These are phyloP conservation scores for Zaprionus gabonicus DNA, from an alignment of 1,140 invertebrate species.

Conservation along the genomic window DNA sequence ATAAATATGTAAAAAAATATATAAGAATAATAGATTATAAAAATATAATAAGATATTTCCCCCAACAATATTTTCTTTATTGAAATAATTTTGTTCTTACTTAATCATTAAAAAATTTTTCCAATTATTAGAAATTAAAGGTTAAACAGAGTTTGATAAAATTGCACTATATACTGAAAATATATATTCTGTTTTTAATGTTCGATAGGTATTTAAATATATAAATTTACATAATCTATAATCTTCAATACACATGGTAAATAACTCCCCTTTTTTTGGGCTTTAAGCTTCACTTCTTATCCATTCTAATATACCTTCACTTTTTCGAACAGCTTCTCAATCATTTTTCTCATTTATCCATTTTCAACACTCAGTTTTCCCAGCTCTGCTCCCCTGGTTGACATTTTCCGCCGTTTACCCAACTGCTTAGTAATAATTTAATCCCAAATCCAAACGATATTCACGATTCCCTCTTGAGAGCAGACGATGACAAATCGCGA, in stretches of 20 bases:
- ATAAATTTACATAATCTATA: too few relatives aligned
- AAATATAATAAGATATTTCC: too few relatives aligned
- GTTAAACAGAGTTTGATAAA: too few relatives aligned
- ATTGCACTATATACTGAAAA: too few relatives aligned
- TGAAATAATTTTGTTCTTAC: background rate
- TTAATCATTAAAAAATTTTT: background rate
- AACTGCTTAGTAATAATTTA: background rate
- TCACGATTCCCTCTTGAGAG: background rate
- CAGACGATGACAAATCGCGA: slow-evolving; percentile 41
- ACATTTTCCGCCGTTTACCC: slow-evolving; percentile 17
- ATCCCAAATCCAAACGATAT: background rate
- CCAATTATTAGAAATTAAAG: background rate
- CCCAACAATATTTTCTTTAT: too few relatives aligned
- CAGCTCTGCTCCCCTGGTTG: background rate
- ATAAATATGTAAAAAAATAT: too few relatives aligned
- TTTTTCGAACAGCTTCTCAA: background rate
- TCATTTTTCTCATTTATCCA: background rate
- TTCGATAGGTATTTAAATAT: background rate
- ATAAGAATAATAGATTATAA: too few relatives aligned
- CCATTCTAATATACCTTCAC: background rate
- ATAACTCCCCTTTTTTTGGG: background rate
- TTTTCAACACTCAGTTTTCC: background rate
- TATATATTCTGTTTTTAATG: background rate
- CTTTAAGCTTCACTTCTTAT: background rate
- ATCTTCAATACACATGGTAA: too few relatives aligned